These are phyloP conservation scores for Drosophila trapezifrons DNA, from an alignment of 1,140 invertebrate species.

Conservation along the genomic window DNA sequence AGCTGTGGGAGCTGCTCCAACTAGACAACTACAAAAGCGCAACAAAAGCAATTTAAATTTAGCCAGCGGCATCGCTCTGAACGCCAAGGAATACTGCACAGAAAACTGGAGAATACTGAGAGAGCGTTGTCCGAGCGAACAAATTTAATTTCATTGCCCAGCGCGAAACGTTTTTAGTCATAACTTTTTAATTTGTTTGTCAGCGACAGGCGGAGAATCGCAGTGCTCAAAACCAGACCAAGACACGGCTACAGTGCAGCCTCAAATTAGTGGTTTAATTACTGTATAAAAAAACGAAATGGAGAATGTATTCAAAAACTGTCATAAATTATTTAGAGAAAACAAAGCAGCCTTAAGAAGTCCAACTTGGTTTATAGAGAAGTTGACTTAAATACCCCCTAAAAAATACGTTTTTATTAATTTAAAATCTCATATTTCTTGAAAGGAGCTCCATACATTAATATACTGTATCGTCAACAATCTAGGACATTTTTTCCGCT, in stretches of 20 bases:
- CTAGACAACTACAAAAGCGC: slow-evolving; percentile 76
- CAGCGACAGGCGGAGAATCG: slow-evolving; percentile 56
- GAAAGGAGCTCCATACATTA: too few relatives aligned
- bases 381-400: too few relatives aligned
- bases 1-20: slow-evolving; percentile 25
- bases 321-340: too few relatives aligned
- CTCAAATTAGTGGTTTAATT: background rate
- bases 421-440: too few relatives aligned
- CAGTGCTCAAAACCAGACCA: slow-evolving; percentile 3
- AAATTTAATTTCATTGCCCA: slow-evolving; percentile 69
- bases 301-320: too few relatives aligned
- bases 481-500: background rate
- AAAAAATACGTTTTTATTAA: too few relatives aligned
- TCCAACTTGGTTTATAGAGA: too few relatives aligned
- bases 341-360: too few relatives aligned
- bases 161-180: slow-evolving; percentile 72
- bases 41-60: slow-evolving; percentile 83
- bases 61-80: slow-evolving; percentile 54
- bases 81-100: slow-evolving; percentile 16
- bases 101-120: slow-evolving; percentile 9
- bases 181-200: slow-evolving; percentile 83
- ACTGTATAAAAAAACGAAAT: background rate
- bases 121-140: slow-evolving; percentile 59
- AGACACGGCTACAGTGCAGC: slow-evolving; percentile 3
- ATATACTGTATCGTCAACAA: too few relatives aligned